Percentiles rank a stretch among this genome's conserved stretches.
phyloP scores from a whole-genome alignment of 2,113 vertebrate genomes.

The Sminthopsis crassicaudata region DNA sequence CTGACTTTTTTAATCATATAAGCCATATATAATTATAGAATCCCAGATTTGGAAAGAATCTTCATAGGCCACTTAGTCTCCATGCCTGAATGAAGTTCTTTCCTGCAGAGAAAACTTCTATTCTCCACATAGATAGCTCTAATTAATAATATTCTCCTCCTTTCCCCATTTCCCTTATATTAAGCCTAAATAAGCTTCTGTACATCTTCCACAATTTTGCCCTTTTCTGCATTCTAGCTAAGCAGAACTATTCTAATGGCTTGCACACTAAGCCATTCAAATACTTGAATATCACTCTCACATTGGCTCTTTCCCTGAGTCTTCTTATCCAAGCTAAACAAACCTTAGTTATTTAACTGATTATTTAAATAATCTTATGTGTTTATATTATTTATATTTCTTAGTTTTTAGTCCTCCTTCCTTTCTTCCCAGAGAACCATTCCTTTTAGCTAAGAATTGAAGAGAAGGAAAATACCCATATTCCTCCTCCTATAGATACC shows the following conservation, averaged over 20 bases:
- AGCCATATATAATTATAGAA: neutral
- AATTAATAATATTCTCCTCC: neutral
- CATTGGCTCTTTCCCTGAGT: neutral
- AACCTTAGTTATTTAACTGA: neutral
- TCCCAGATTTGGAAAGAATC: neutral
- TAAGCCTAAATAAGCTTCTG: neutral
- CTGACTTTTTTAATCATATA: neutral
- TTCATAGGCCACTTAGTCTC: neutral
- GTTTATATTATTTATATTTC: neutral
- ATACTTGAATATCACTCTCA: neutral
- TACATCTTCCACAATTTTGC: neutral
- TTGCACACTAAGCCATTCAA: neutral
- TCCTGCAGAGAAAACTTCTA: neutral
- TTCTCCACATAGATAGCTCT: neutral
- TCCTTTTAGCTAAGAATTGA: neutral
- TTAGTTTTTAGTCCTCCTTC: neutral
- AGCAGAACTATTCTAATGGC: neutral
- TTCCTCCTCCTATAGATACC: neutral
- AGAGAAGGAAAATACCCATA: neutral
- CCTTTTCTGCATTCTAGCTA: neutral
- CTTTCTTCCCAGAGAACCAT: neutral
- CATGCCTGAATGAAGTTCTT: neutral
- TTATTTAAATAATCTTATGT: neutral
- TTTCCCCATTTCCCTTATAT: neutral
- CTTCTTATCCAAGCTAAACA: neutral